phyloP scores from a whole-genome alignment of 1,140 invertebrate genomes.

The Brachionus rotundiformis region DNA sequence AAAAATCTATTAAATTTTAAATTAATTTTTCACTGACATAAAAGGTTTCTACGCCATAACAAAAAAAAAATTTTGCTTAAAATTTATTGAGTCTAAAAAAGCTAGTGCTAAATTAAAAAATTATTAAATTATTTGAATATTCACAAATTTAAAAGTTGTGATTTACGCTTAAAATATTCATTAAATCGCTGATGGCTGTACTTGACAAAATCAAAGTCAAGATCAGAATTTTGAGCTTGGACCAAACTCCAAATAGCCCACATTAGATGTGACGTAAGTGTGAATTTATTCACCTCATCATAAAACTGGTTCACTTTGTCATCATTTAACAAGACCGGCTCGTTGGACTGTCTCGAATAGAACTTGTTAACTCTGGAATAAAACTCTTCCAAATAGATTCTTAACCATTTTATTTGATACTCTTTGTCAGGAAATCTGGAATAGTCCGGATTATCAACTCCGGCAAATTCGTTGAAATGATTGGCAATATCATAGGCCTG shows the following conservation, averaged over 20 bases:
- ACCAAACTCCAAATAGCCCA: slow-evolving; percentile 91
- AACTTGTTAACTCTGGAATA: slow-evolving; percentile 28
- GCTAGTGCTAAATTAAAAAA: neutral
- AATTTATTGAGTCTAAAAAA: slow-evolving; percentile 18
- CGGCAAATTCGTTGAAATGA: slow-evolving; percentile 95
- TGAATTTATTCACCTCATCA: slow-evolving; percentile 77
- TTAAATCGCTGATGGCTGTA: slow-evolving; percentile 57
- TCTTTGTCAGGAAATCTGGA: slow-evolving; percentile 76
- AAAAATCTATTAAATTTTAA: too few species aligned
- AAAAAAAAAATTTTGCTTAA: neutral
- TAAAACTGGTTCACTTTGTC: slow-evolving; percentile 73
- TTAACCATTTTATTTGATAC: slow-evolving; percentile 62
- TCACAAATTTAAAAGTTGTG: slow-evolving; percentile 31
- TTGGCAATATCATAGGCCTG: slow-evolving; percentile 95
- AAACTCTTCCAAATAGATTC: slow-evolving; percentile 37
- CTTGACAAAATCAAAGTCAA: slow-evolving; percentile 84
- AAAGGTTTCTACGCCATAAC: neutral
- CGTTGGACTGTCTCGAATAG: slow-evolving; percentile 28
- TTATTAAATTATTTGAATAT: neutral
- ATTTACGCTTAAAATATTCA: slow-evolving; percentile 59
- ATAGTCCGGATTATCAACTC: slow-evolving; percentile 68
- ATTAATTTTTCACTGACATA: neutral
- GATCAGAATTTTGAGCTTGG: slow-evolving; percentile 82
- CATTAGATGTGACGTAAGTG: slow-evolving; percentile 75
- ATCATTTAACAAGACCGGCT: slow-evolving; percentile 59